A percentile compares a stretch with the other conserved stretches of the same genome.
Evolutionary conservation across 2,888 invertebrate genomes (phyloP).

Genomic region (Tiphia femorata): DNA sequence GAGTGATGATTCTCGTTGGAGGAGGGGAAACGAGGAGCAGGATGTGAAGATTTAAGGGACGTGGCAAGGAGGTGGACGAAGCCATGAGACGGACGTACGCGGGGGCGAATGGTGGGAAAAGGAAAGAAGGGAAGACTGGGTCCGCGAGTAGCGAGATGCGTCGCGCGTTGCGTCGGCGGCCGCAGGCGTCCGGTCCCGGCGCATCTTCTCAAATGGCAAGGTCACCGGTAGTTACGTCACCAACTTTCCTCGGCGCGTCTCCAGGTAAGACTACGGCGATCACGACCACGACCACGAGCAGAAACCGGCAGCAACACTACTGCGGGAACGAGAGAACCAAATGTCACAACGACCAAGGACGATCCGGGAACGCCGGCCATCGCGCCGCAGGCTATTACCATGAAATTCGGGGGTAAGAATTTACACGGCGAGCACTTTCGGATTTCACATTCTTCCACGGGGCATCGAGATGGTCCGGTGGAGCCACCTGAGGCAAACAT

Average conservation of each 20-base stretch:
- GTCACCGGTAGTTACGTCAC: slow-evolving; percentile 55
- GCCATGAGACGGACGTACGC: slow-evolving; percentile 14
- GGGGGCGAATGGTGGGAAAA: slow-evolving; percentile 1
- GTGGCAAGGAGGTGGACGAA: slow-evolving; percentile 7
- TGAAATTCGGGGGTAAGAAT: slow-evolving; percentile 27
- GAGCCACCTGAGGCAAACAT: too few species aligned
- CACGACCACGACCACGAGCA: slow-evolving; percentile 14
- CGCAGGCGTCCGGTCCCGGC: slow-evolving; percentile 35
- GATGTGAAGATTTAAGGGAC: neutral
- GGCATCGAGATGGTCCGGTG: neutral
- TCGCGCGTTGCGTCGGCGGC: too few species aligned
- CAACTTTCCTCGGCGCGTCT: slow-evolving; percentile 44
- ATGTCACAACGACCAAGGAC: slow-evolving; percentile 56
- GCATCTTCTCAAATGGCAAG: slow-evolving; percentile 64
- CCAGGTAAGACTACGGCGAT: too few species aligned
- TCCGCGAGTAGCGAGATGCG: slow-evolving; percentile 10
- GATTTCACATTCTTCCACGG: slow-evolving; percentile 37
- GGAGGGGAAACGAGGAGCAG: neutral
- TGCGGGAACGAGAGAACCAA: slow-evolving; percentile 47
- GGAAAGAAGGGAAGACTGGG: neutral
- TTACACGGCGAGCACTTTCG: slow-evolving; percentile 17
- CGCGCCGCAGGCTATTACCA: slow-evolving; percentile 20
- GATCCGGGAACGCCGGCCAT: slow-evolving; percentile 4
- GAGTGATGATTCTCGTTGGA: neutral
- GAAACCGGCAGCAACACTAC: too few species aligned